Evolutionary conservation across 2,113 vertebrate genomes (phyloP).

Genomic region (Onychostoma macrolepis): DNA sequence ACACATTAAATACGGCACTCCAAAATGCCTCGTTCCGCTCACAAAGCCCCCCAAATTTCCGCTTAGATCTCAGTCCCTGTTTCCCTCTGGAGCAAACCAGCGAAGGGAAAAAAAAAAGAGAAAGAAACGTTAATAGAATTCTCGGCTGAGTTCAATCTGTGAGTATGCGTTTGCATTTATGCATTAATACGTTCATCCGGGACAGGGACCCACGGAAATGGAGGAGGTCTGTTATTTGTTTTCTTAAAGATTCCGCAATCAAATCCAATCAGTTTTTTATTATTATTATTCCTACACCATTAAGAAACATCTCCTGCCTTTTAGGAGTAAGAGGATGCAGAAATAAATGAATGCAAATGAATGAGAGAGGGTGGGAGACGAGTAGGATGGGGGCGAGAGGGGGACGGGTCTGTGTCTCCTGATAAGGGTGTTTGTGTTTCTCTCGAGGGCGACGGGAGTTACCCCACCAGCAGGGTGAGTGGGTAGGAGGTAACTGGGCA

Average conservation of each 20-base stretch:
- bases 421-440: conserved; percentile 80
- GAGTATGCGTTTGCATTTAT: conserved; percentile 65
- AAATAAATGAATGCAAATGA: conserved; percentile 79
- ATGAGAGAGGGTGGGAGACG: conserved; percentile 35
- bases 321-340: conserved; percentile 65
- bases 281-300: conserved; percentile 58
- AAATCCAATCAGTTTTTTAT: conserved; percentile 64
- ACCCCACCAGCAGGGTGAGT: conserved; percentile 57
- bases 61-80: conserved; percentile 55
- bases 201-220: conserved; percentile 34
- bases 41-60: conserved; percentile 63
- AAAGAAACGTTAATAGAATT: conserved; percentile 72
- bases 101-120: conserved; percentile 53
- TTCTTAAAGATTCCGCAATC: conserved; percentile 64
- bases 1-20: conserved; percentile 62
- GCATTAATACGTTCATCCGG: conserved; percentile 44
- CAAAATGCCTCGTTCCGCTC: conserved; percentile 60
- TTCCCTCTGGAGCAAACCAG: conserved; percentile 61
- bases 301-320: conserved; percentile 65
- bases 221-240: conserved; percentile 44
- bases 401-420: conserved; percentile 71
- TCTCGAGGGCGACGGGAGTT: conserved; percentile 62
- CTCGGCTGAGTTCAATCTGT: conserved; percentile 61
- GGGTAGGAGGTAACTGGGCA: conserved; percentile 34
- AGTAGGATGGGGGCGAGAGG: conserved; percentile 45